These are phyloP conservation scores for Hippotragus niger DNA, from an alignment of 2,113 vertebrate genomes.

Conservation along the genomic window DNA sequence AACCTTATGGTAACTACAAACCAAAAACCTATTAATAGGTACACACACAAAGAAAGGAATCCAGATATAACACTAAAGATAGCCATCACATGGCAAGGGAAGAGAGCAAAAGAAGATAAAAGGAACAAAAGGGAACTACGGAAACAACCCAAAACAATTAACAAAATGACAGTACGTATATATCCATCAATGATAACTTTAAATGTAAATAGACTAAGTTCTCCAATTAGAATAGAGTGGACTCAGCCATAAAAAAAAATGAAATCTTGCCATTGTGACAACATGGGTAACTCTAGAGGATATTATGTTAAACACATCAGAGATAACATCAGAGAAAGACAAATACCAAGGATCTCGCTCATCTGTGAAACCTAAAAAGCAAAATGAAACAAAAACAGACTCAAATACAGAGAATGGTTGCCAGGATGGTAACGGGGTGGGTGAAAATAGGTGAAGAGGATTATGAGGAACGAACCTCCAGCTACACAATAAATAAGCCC, in stretches of 20 bases:
- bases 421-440: background rate
- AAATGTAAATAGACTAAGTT: background rate
- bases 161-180: background rate
- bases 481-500: no score
- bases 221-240: background rate
- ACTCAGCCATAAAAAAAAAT: background rate
- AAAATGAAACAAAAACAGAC: background rate
- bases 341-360: background rate
- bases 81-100: background rate
- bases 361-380: background rate
- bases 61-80: background rate
- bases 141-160: background rate
- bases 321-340: background rate
- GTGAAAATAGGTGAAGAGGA: background rate
- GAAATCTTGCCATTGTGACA: background rate
- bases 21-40: background rate
- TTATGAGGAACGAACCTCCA: background rate
- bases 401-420: background rate
- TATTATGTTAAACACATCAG: background rate
- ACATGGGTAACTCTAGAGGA: background rate
- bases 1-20: background rate
- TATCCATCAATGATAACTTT: background rate
- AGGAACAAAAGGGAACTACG: background rate
- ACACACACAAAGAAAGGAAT: background rate
- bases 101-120: background rate